These are phyloP conservation scores for Ahaetulla prasina DNA, from an alignment of 2,113 vertebrate species.

Conservation along the genomic window DNA sequence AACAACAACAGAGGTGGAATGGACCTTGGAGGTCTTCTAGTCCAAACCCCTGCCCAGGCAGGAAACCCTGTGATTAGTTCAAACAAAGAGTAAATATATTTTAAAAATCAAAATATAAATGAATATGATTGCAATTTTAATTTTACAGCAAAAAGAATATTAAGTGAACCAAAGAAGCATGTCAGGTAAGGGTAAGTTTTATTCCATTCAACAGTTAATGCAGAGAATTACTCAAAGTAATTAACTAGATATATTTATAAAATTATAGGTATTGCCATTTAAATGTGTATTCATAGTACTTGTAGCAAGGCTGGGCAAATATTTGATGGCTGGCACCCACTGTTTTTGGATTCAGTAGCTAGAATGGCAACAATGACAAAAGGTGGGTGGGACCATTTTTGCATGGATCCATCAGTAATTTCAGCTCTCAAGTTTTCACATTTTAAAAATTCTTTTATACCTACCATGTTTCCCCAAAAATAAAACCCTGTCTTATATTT, in stretches of 20 bases:
- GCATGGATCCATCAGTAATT: neutral
- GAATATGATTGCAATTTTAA: constrained; percentile 15
- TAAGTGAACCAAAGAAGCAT: constrained; percentile 3
- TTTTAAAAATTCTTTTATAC: neutral
- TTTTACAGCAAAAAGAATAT: constrained; percentile 13
- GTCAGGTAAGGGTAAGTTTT: constrained; percentile 6
- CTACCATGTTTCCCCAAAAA: too few species aligned
- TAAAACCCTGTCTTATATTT: too few species aligned
- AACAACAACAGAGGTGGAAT: too few species aligned
- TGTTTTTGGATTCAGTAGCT: neutral
- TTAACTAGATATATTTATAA: neutral
- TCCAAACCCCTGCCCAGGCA: too few species aligned
- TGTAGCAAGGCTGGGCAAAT: neutral
- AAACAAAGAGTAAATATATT: neutral
- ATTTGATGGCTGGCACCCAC: neutral
- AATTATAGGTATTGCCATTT: neutral
- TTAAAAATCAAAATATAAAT: neutral
- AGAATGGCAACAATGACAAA: neutral
- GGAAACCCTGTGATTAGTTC: fast-evolving
- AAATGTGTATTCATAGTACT: neutral
- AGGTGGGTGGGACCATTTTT: neutral
- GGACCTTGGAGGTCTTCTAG: too few species aligned
- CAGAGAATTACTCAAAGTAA: fast-evolving
- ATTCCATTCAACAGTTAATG: neutral
- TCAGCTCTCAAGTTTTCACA: neutral